Evolutionary conservation across 2,888 invertebrate species (phyloP), one percentile per base, ranked within the genome.

Genomic region (Troides helena): DNA sequence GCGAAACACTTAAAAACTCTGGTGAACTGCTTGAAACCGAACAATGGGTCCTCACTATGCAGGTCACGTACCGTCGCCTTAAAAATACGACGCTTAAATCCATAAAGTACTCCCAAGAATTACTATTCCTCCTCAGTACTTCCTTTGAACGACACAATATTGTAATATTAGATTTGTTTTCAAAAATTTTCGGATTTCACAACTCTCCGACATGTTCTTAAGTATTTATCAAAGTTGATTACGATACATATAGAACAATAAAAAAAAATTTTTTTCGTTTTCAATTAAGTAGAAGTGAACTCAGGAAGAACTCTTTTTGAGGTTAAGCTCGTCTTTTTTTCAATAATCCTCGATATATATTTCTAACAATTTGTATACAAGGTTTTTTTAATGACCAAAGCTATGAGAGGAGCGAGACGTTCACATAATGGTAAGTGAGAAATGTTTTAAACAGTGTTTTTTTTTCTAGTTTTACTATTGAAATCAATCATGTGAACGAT

Each of bases 21-120:
- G 81, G 67, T 70, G 82, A 84, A 84, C 82, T 84, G 85, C 80
- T 80, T 83, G 83, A 81, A 86, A 85, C 83, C 83, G 86, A 89
- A 91, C 90, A 92, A 90, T 89, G 89, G 84, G 59, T 77, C 73
- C 77, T 85, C 80, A 75, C 78, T 76, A 90, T 85, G 85, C 91
- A 71, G 81, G 85, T 87, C 92, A 92, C 92, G 91, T 91, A 80
- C 82, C 81, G 85, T 86, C 88, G 87, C 88, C 90, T 90, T 91
- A 90, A 90, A 90, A 91, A 90, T 89, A 87, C 88, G 85, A 79
- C 87, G 86, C 85, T 89, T 88, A 89, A 91, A 89, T 90, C 89
- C 83, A 90, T 90, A 89, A 88, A 90, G 88, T 88, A 89, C 86
- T 85, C 79, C 80, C 81, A 85, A 86, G 87, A 87, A 88, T 89